These are phyloP conservation scores for Dione juno DNA, from an alignment of 2,888 invertebrate species.

Conservation along the genomic window DNA sequence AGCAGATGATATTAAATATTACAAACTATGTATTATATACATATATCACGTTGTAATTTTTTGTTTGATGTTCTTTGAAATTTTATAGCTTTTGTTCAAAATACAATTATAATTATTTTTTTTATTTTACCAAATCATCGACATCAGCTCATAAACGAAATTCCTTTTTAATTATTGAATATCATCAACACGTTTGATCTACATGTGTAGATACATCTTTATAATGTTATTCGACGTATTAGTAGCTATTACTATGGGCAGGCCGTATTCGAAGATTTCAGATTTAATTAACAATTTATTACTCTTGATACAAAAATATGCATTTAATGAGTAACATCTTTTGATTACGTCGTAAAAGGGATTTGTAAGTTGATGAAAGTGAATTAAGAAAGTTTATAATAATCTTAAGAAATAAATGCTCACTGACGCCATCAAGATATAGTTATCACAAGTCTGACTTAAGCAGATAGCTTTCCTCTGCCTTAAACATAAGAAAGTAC, in stretches of 20 bases:
- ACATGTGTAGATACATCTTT: not conserved
- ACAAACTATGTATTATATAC: not conserved
- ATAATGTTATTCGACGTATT: not conserved
- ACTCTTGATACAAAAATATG: constrained; percentile 19
- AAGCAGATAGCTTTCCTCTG: too few relatives aligned
- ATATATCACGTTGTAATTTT: too few relatives aligned
- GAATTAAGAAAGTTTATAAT: not conserved
- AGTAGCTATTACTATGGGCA: not conserved
- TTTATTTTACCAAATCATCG: not conserved
- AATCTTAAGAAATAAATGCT: not conserved
- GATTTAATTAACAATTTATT: constrained; percentile 35
- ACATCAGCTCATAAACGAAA: not conserved
- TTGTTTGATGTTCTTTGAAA: not conserved
- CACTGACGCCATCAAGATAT: not conserved
- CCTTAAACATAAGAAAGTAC: too few relatives aligned
- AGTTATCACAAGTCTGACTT: not conserved
- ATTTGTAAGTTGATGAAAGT: constrained; percentile 3
- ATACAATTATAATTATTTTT: not conserved
- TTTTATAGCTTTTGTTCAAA: not conserved
- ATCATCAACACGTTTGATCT: not conserved
- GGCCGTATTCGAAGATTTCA: constrained; percentile 25
- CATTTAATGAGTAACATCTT: constrained; percentile 2
- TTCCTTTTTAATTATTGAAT: not conserved
- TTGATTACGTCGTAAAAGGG: constrained; percentile 4
- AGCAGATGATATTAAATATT: constrained; percentile 12